These are phyloP conservation scores for Ophion ventricosus DNA, from an alignment of 2,888 invertebrate genomes.

Conservation along the genomic window DNA sequence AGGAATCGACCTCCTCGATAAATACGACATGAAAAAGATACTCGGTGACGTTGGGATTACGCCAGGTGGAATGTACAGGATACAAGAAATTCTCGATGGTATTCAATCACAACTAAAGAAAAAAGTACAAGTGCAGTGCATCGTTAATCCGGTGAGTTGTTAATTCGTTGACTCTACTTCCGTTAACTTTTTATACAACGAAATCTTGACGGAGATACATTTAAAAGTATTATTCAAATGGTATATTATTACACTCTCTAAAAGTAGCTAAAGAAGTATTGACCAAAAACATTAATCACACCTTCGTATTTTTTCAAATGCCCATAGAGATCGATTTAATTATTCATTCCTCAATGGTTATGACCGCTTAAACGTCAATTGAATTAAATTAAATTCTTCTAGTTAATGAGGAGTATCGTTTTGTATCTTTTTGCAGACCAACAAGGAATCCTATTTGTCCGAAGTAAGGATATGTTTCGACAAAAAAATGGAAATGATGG, in stretches of 20 bases:
- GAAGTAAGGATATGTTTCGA: conserved; percentile 91
- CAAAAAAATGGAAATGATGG: conserved; percentile 86
- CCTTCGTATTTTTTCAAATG: too few species aligned
- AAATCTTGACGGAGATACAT: background rate
- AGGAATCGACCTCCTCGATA: conserved; percentile 86
- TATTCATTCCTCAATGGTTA: background rate
- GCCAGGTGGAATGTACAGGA: conserved; percentile 82
- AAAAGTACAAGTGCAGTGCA: conserved; percentile 87
- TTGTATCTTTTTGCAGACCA: conserved; percentile 79
- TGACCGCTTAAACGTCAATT: background rate
- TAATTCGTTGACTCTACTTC: background rate
- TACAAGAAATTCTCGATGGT: conserved; percentile 84
- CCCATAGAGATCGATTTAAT: too few species aligned
- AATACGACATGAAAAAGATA: conserved; percentile 87
- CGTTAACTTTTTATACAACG: background rate
- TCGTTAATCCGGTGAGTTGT: conserved; percentile 84
- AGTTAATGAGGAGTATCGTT: background rate
- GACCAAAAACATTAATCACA: too few species aligned
- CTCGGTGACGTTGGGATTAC: conserved; percentile 85
- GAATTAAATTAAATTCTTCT: background rate
- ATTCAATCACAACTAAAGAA: conserved; percentile 85
- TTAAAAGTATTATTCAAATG: background rate
- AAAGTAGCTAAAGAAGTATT: background rate
- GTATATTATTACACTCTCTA: background rate
- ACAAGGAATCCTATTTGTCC: conserved; percentile 86